phyloP scores from a whole-genome alignment of 2,113 vertebrate genomes.

The Globicephala melas region DNA sequence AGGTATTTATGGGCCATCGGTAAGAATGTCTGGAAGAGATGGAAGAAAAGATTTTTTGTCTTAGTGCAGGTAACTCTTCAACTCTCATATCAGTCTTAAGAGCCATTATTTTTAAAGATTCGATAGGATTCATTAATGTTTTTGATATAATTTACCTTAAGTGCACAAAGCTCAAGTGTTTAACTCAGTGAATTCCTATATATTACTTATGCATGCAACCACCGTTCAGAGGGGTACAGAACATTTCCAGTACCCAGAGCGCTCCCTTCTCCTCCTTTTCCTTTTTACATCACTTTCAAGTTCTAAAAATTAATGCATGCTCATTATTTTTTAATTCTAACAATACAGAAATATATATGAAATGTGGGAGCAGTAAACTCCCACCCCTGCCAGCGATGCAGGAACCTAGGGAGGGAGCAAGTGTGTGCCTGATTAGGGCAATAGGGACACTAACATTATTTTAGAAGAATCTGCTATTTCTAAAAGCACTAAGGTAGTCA shows the following conservation, averaged over 20 bases:
- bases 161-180: neutral
- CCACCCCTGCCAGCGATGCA: too few species aligned
- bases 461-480: neutral
- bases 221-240: neutral
- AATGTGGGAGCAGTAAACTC: neutral
- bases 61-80: constrained; percentile 94
- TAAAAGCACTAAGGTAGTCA: neutral
- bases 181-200: neutral
- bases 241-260: neutral
- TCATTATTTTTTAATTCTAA: neutral
- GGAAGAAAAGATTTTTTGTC: constrained; percentile 99
- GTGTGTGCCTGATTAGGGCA: neutral
- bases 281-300: neutral
- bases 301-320: neutral
- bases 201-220: neutral
- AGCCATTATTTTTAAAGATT: neutral
- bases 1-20: constrained; percentile 98
- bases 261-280: neutral
- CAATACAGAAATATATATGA: neutral
- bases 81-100: constrained; percentile 50
- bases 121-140: neutral
- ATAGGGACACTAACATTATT: neutral
- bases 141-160: neutral
- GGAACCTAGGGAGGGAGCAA: neutral
- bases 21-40: constrained; percentile 99